Percentiles rank a stretch among this genome's conserved stretches.
These are phyloP conservation scores for Allygus modestus DNA, from an alignment of 2,888 invertebrate species.

Conservation along the genomic window DNA sequence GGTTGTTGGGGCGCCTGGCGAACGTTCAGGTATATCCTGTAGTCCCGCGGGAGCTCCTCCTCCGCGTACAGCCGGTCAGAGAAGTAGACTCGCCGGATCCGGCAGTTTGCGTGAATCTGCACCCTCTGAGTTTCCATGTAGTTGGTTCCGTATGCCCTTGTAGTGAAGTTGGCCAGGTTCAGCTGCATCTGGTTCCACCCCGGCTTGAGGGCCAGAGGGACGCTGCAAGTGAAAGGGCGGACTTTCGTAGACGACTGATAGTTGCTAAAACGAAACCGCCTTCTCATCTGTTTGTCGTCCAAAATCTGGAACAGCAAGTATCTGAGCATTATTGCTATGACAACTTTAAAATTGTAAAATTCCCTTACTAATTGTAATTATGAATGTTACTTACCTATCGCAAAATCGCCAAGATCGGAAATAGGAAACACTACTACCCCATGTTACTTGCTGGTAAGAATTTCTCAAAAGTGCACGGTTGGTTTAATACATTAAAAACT, in stretches of 20 bases:
- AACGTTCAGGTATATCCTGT: constrained; percentile 87
- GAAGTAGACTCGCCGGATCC: constrained; percentile 92
- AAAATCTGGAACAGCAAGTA: constrained; percentile 81
- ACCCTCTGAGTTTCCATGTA: constrained; percentile 79
- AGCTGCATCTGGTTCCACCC: constrained; percentile 98
- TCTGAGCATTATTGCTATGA: too few relatives aligned
- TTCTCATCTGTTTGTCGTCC: constrained; percentile 95
- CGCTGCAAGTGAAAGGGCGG: constrained; percentile 97
- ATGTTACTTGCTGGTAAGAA: too few relatives aligned
- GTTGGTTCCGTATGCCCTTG: constrained; percentile 95
- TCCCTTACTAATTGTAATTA: too few relatives aligned
- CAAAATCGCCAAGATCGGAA: too few relatives aligned
- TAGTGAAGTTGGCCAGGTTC: constrained; percentile 93
- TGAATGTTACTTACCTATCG: too few relatives aligned
- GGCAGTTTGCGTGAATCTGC: constrained; percentile 97
- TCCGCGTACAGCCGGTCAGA: constrained; percentile 94
- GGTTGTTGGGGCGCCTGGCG: neutral
- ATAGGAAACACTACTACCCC: too few relatives aligned
- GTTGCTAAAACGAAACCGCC: constrained; percentile 84
- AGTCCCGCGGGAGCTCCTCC: constrained; percentile 96
- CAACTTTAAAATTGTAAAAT: too few relatives aligned
- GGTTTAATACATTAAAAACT: too few relatives aligned
- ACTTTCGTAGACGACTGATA: constrained; percentile 96
- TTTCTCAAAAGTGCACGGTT: too few relatives aligned
- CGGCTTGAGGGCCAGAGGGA: constrained; percentile 96